These are phyloP conservation scores for Epistrophe grossulariae DNA, from an alignment of 2,888 invertebrate genomes.

Conservation along the genomic window DNA sequence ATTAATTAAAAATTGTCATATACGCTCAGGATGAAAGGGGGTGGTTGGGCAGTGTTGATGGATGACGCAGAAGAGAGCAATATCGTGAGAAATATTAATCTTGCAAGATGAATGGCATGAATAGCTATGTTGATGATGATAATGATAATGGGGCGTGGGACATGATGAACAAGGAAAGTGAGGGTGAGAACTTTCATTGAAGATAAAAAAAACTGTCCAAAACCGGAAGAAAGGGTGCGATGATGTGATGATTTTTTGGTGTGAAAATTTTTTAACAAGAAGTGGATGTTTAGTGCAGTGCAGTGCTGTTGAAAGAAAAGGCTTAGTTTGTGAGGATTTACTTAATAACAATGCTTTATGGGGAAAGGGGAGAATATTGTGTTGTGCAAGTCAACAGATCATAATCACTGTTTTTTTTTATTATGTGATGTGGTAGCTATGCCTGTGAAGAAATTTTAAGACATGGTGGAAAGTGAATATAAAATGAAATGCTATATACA, in stretches of 20 bases:
- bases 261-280: constrained; percentile 55
- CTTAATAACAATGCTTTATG: constrained; percentile 29
- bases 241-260: constrained; percentile 49
- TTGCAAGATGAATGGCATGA: constrained; percentile 72
- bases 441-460: constrained; percentile 17
- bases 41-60: not conserved
- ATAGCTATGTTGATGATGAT: constrained; percentile 37
- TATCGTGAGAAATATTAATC: constrained; percentile 74
- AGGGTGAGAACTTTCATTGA: constrained; percentile 29
- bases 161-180: not conserved
- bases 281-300: constrained; percentile 46
- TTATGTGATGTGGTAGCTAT: not conserved
- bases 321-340: constrained; percentile 39
- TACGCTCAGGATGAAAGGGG: constrained; percentile 39
- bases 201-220: constrained; percentile 51
- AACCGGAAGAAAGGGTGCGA: constrained; percentile 14
- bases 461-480: not conserved
- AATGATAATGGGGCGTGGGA: not conserved
- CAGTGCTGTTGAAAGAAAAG: constrained; percentile 33
- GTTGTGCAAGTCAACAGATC: constrained; percentile 61
- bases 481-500: not conserved
- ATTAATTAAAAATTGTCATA: constrained; percentile 76
- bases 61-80: constrained; percentile 29
- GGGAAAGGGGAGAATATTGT: constrained; percentile 7
- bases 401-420: constrained; percentile 7